These are phyloP conservation scores for Chaenocephalus aceratus DNA, from an alignment of 2,113 vertebrate species.

Conservation along the genomic window DNA sequence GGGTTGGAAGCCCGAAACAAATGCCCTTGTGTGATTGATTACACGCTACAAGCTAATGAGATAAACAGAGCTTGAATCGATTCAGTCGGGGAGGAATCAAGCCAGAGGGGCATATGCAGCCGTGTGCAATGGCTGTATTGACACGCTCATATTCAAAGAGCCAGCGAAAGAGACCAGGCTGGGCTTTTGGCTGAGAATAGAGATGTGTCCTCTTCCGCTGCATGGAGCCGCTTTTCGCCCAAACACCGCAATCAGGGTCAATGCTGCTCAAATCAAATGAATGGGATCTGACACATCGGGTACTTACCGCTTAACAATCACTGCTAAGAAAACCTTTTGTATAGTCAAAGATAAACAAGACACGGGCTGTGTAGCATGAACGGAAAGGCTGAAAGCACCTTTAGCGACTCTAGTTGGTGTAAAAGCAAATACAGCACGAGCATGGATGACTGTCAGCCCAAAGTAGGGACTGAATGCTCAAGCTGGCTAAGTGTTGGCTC, in stretches of 20 bases:
- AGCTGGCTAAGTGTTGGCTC: slow-evolving; percentile 19
- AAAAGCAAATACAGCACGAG: slow-evolving; percentile 36
- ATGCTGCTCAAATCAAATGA: slow-evolving; percentile 56
- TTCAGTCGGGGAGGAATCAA: slow-evolving; percentile 70
- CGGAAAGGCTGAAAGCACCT: slow-evolving; percentile 26
- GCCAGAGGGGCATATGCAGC: slow-evolving; percentile 72
- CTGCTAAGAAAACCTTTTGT: slow-evolving; percentile 50
- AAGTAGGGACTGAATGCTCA: slow-evolving; percentile 9
- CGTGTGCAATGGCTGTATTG: slow-evolving; percentile 66
- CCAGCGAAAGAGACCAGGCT: slow-evolving; percentile 52
- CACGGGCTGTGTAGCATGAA: slow-evolving; percentile 6
- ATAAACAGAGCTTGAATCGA: slow-evolving; percentile 83
- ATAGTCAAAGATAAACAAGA: slow-evolving; percentile 36
- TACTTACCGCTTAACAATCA: slow-evolving; percentile 49
- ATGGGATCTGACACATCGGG: slow-evolving; percentile 63
- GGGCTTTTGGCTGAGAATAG: slow-evolving; percentile 53
- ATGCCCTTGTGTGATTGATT: slow-evolving; percentile 82
- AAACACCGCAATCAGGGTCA: slow-evolving; percentile 67
- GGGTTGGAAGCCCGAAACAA: slow-evolving; percentile 68
- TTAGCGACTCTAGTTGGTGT: slow-evolving; percentile 19
- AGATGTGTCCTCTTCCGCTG: slow-evolving; percentile 47
- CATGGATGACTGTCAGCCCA: slow-evolving; percentile 30
- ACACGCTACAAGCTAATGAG: slow-evolving; percentile 82
- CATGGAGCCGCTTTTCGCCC: slow-evolving; percentile 50
- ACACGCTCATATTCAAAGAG: slow-evolving; percentile 63